These are phyloP conservation scores for Sebastes umbrosus DNA, from an alignment of 2,797 vertebrate species.

Conservation along the genomic window DNA sequence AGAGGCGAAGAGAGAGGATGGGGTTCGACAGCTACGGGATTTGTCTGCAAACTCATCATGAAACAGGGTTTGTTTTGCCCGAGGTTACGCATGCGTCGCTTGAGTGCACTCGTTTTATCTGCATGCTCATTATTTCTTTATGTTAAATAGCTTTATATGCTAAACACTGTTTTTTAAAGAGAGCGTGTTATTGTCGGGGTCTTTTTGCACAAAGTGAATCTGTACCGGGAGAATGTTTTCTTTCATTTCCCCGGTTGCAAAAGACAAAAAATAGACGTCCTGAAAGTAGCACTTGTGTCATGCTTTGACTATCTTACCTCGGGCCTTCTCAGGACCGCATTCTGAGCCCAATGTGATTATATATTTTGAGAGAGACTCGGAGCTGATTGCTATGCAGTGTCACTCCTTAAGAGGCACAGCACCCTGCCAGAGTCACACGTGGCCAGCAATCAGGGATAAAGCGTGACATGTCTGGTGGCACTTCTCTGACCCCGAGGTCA, in stretches of 20 bases:
- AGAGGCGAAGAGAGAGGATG: not conserved
- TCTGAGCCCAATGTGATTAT: constrained; percentile 63
- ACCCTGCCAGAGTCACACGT: constrained; percentile 65
- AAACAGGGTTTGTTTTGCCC: constrained; percentile 39
- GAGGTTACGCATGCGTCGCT: constrained; percentile 43
- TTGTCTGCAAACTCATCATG: constrained; percentile 35
- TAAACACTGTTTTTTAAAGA: not conserved
- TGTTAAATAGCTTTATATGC: constrained; percentile 23
- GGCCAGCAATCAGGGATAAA: constrained; percentile 64
- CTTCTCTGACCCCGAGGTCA: constrained; percentile 75
- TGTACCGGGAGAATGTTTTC: not conserved
- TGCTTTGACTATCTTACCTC: constrained; percentile 21
- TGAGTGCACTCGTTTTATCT: constrained; percentile 37
- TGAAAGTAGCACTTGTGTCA: constrained; percentile 21
- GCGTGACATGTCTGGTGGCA: constrained; percentile 79
- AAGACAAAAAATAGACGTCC: constrained; percentile 25
- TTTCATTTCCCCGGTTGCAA: constrained; percentile 27
- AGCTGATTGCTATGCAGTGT: constrained; percentile 67
- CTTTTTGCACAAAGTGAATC: constrained; percentile 4
- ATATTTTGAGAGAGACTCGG: constrained; percentile 55
- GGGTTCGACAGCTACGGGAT: constrained; percentile 11
- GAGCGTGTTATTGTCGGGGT: not conserved
- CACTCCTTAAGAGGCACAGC: constrained; percentile 57
- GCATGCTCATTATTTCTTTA: constrained; percentile 43
- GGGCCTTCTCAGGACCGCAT: constrained; percentile 17